Percentiles rank a stretch among this genome's conserved stretches.
phyloP scores from a whole-genome alignment of 2,113 vertebrate species.

The Phalacrocorax brasilianus region DNA sequence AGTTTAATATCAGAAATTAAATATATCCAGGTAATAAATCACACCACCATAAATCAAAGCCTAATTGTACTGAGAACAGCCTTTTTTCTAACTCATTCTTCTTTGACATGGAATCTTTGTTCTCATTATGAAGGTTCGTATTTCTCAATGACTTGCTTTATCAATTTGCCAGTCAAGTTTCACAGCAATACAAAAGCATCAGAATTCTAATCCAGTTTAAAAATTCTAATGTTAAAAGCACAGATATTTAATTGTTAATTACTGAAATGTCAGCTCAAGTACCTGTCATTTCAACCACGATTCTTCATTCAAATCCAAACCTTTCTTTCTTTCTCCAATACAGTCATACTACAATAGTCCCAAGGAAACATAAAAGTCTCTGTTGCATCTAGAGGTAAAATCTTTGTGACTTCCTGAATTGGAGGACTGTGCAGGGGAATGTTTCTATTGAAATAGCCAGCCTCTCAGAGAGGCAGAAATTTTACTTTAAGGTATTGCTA shows the following conservation, averaged over 20 bases:
- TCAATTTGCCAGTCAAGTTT: neutral
- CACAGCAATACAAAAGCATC: neutral
- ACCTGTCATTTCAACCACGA: neutral
- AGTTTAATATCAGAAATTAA: neutral
- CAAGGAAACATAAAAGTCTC: neutral
- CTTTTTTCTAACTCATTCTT: neutral
- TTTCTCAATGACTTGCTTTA: constrained; percentile 1
- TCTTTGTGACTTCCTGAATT: neutral
- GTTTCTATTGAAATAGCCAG: neutral
- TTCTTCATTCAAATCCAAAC: neutral
- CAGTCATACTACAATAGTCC: neutral
- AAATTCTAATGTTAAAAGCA: neutral
- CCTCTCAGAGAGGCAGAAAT: neutral
- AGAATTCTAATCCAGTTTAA: neutral
- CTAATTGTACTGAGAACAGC: neutral
- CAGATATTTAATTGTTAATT: neutral
- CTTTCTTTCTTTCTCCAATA: neutral
- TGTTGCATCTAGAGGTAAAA: neutral
- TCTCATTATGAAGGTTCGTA: neutral
- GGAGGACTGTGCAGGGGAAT: neutral
- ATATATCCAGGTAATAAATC: constrained; percentile 11
- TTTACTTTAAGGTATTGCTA: neutral
- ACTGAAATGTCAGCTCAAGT: neutral
- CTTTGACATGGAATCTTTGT: neutral
- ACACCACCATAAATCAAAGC: neutral